phyloP scores from a whole-genome alignment of 2,113 vertebrate species.

The Serilophus lunatus region DNA sequence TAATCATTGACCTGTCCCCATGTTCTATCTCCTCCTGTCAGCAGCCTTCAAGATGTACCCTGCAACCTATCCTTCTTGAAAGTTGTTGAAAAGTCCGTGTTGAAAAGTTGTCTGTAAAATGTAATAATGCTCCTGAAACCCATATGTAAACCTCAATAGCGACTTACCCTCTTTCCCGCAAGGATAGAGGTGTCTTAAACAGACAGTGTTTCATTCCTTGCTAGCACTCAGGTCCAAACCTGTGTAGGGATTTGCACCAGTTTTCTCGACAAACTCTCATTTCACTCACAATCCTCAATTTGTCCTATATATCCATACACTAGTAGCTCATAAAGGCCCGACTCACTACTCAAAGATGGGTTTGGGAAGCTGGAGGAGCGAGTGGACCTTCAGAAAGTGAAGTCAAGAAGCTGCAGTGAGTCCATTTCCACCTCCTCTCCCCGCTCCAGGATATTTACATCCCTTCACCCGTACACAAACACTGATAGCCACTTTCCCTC shows the following conservation, averaged over 20 bases:
- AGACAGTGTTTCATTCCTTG: neutral
- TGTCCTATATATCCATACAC: neutral
- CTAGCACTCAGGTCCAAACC: neutral
- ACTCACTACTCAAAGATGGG: neutral
- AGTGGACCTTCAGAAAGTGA: neutral
- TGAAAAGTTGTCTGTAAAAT: constrained; percentile 10
- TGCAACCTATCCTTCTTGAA: neutral
- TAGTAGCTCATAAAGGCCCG: neutral
- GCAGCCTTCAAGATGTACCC: neutral
- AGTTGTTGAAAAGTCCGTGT: neutral
- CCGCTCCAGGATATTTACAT: neutral
- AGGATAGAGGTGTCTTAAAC: neutral
- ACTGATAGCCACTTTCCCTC: neutral
- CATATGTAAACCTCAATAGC: neutral
- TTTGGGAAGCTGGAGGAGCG: neutral
- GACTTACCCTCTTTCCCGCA: neutral
- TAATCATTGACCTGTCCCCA: neutral
- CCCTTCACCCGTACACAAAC: neutral
- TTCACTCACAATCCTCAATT: neutral
- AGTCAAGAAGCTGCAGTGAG: neutral
- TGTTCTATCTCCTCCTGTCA: neutral
- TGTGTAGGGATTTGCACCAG: neutral
- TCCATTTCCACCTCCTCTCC: neutral
- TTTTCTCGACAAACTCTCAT: neutral
- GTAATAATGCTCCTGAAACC: neutral